A percentile compares a stretch with the other conserved stretches of the same genome.
Evolutionary conservation across 2,113 vertebrate genomes (phyloP).

Genomic region (Sebastes fasciatus): DNA sequence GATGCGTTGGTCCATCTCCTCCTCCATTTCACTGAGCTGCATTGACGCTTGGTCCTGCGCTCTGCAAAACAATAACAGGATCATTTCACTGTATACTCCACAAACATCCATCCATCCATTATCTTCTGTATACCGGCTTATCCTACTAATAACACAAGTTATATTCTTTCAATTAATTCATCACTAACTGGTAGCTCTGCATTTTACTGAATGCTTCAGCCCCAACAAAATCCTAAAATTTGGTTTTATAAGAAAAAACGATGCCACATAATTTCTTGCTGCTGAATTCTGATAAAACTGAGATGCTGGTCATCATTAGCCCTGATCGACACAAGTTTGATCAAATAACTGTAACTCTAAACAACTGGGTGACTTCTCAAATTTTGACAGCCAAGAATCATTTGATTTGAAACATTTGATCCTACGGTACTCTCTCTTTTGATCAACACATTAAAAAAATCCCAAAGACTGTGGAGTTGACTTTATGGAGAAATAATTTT

Average conservation of each 20-base stretch:
- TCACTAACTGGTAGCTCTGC: not conserved
- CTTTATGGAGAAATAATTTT: not conserved
- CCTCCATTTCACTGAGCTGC: constrained; percentile 94
- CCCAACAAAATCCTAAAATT: not conserved
- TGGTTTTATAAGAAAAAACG: not conserved
- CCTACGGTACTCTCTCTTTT: not conserved
- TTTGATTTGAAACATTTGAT: too few species aligned
- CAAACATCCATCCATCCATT: not conserved
- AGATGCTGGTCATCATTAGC: not conserved
- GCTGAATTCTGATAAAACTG: not conserved
- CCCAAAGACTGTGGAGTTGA: not conserved
- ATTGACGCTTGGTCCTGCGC: constrained; percentile 95
- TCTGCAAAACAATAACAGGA: constrained; percentile 76
- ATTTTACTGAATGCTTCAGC: not conserved
- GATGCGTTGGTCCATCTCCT: constrained; percentile 97
- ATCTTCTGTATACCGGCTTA: not conserved
- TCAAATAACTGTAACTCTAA: too few species aligned
- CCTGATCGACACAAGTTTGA: not conserved
- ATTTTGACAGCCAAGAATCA: not conserved
- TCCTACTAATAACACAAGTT: not conserved
- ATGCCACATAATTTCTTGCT: not conserved
- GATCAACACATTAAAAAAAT: not conserved
- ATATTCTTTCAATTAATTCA: not conserved
- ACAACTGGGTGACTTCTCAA: too few species aligned
- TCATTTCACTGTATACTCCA: not conserved